A percentile compares a stretch with the other conserved stretches of the same genome.
These are phyloP conservation scores for Hormiphora californensis DNA, from an alignment of 37 sponge, comb jelly and placozoan species.

Conservation along the genomic window DNA sequence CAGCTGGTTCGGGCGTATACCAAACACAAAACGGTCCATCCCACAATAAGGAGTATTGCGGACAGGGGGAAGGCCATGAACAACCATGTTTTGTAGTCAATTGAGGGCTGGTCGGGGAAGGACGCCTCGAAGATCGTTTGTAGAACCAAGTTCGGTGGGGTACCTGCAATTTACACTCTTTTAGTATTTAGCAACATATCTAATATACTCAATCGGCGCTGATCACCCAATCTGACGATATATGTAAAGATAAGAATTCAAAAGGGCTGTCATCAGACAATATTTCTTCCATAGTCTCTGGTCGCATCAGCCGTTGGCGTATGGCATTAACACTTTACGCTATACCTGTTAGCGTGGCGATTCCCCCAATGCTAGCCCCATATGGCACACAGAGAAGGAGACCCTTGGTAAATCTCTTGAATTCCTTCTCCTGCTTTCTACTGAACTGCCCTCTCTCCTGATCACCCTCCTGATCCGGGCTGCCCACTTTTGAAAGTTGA, in stretches of 20 bases:
- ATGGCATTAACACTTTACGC: neutral
- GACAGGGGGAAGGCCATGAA: conserved; percentile 2
- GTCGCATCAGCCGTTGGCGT: too few species aligned
- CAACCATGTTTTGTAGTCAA: conserved; percentile 4
- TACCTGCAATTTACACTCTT: too few species aligned
- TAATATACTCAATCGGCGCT: too few species aligned
- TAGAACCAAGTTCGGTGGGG: conserved; percentile 26
- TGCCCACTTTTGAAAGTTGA: too few species aligned
- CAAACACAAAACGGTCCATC: neutral
- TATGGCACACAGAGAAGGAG: conserved; percentile 80
- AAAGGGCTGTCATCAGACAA: too few species aligned
- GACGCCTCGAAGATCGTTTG: conserved; percentile 20
- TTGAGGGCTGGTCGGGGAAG: neutral
- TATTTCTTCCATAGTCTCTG: too few species aligned
- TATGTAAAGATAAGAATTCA: too few species aligned
- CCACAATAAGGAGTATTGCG: neutral
- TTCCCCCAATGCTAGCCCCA: conserved; percentile 87
- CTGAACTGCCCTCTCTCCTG: too few species aligned
- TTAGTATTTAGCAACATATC: too few species aligned
- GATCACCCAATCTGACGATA: too few species aligned
- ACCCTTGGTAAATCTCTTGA: conserved; percentile 57
- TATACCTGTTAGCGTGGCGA: conserved; percentile 86
- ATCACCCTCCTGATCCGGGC: too few species aligned
- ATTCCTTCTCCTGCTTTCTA: too few species aligned
- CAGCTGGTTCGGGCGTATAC: neutral